Conservation (phyloP, 2,113 vertebrate genomes). For the Tapirus terrestris region DNA sequence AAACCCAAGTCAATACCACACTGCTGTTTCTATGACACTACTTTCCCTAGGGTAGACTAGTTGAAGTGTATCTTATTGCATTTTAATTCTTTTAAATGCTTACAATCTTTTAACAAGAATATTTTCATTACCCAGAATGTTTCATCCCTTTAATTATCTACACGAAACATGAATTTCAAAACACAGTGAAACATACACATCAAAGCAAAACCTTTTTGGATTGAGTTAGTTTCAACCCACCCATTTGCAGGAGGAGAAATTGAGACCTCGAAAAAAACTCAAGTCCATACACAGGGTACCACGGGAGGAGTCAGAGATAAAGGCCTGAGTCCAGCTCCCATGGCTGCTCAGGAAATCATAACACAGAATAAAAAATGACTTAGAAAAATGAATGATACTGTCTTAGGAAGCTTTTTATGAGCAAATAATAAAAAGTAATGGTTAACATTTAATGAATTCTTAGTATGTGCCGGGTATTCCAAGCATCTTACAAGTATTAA, state of each 20-base stretch:
- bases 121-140: not conserved
- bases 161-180: not conserved
- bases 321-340: not conserved
- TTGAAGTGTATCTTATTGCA: not conserved
- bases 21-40: not conserved
- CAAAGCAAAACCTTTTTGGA: not conserved
- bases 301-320: not conserved
- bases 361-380: conserved; percentile 42
- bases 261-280: not conserved
- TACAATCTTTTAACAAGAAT: conserved; percentile 2
- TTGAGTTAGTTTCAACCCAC: not conserved
- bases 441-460: conserved; percentile 62
- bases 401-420: conserved; percentile 60
- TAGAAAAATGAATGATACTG: conserved; percentile 14
- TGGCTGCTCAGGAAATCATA: conserved; percentile 11
- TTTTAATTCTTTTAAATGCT: not conserved
- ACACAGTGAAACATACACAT: not conserved
- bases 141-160: conserved; percentile 39
- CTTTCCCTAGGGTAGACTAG: not conserved
- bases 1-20: not conserved
- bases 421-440: conserved; percentile 63
- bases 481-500: conserved; percentile 4
- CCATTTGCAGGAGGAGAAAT: not conserved
- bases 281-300: not conserved
- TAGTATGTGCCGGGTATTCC: not conserved